Conservation (phyloP, 92 coral and sea anemone species). For the Montipora capitata region DNA sequence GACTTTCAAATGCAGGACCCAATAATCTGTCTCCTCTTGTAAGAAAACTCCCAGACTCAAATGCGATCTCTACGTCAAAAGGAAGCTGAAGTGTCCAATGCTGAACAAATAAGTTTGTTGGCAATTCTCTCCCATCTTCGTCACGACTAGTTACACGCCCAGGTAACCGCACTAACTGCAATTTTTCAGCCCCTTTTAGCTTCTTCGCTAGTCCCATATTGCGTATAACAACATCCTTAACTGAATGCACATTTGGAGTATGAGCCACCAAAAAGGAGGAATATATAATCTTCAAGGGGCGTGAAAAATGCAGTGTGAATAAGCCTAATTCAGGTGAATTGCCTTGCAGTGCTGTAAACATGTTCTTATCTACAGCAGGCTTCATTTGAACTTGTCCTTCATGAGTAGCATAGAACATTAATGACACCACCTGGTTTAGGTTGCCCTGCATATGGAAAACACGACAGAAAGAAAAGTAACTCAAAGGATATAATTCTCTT, state of each 20-base stretch:
- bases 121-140: constrained; percentile 82
- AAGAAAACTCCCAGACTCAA: constrained; percentile 88
- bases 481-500: no score
- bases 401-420: constrained; percentile 93
- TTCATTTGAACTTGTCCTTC: constrained; percentile 78
- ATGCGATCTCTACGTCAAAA: constrained; percentile 88
- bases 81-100: constrained; percentile 93
- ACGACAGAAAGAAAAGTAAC: neutral
- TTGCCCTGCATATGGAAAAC: constrained; percentile 55
- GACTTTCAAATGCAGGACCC: constrained; percentile 82
- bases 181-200: constrained; percentile 58
- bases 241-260: constrained; percentile 92
- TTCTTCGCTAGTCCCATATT: constrained; percentile 79
- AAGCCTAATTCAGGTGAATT: constrained; percentile 92
- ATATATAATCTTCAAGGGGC: constrained; percentile 70
- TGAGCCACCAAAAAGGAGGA: constrained; percentile 88
- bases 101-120: constrained; percentile 85
- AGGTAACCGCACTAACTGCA: constrained; percentile 80
- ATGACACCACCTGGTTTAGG: constrained; percentile 87
- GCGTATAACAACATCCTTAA: constrained; percentile 88
- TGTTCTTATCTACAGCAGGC: constrained; percentile 74
- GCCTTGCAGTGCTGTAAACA: constrained; percentile 83
- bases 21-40: constrained; percentile 70
- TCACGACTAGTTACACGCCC: constrained; percentile 83
- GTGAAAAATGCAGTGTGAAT: constrained; percentile 81